Evolutionary conservation across 2,113 vertebrate genomes (phyloP).

Genomic region (Perca flavescens): DNA sequence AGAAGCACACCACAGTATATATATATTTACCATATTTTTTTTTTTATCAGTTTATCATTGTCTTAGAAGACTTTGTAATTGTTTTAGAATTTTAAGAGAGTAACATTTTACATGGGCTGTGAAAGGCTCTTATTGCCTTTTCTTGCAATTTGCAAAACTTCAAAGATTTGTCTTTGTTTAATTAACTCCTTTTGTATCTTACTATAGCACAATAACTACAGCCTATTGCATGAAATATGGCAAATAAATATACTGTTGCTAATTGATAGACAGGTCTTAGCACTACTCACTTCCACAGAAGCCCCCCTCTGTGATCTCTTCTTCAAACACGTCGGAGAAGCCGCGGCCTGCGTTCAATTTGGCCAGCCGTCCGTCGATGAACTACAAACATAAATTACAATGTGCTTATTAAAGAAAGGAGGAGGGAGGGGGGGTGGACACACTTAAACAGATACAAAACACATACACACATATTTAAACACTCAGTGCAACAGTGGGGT

Average conservation of each 20-base stretch:
- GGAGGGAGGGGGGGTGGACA: conserved; percentile 17
- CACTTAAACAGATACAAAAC: conserved; percentile 54
- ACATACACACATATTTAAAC: conserved; percentile 58
- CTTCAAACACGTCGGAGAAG: conserved; percentile 96
- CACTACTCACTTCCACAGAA: conserved; percentile 93
- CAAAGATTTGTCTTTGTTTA: not conserved
- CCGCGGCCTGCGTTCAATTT: conserved; percentile 96
- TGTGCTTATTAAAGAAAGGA: conserved; percentile 78
- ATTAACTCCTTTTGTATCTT: not conserved
- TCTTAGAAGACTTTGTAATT: not conserved
- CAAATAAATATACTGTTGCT: conserved; percentile 56
- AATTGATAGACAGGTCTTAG: conserved; percentile 64
- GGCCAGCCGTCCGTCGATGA: conserved; percentile 96
- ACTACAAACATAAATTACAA: conserved; percentile 89
- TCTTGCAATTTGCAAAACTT: not conserved
- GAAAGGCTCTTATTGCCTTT: not conserved
- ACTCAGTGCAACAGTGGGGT: conserved; percentile 61
- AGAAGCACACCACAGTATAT: not conserved
- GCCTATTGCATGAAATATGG: conserved; percentile 38
- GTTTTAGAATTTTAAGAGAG: not conserved
- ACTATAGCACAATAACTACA: not conserved
- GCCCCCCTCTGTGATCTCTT: conserved; percentile 96
- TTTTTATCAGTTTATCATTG: not conserved
- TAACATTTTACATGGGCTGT: not conserved
- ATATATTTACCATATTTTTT: not conserved